phyloP scores from a whole-genome alignment of 53 echinoderm and acorn worm species.

The Mesocentrotus franciscanus region DNA sequence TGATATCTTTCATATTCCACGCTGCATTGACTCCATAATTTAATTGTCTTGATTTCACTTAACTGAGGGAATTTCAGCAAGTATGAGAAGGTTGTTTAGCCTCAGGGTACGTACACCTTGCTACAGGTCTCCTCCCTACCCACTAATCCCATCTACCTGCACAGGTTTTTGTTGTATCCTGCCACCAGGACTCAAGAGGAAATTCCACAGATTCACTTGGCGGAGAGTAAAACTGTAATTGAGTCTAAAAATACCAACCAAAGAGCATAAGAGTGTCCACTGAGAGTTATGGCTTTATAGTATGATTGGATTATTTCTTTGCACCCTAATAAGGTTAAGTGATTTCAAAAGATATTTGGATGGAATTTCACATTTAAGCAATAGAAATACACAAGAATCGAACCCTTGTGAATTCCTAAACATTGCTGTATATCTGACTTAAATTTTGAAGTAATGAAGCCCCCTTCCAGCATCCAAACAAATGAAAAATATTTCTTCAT shows the following conservation, averaged over 20 bases:
- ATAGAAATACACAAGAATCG: background rate
- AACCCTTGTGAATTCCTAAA: background rate
- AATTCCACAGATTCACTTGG: background rate
- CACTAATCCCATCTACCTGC: conserved; percentile 41
- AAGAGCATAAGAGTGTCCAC: background rate
- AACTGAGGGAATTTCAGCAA: background rate
- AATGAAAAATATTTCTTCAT: no score
- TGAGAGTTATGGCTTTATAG: background rate
- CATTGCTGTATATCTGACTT: background rate
- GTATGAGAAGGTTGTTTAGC: conserved; percentile 4
- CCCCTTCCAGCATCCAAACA: background rate
- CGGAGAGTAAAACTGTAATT: background rate
- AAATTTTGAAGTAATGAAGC: background rate
- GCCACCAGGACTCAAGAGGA: background rate
- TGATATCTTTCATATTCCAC: conserved; percentile 29
- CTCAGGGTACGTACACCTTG: conserved; percentile 14
- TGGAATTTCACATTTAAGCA: background rate
- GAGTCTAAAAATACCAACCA: background rate
- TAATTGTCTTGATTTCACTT: conserved; percentile 59
- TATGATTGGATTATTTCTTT: conserved; percentile 19
- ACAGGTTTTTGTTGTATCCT: background rate
- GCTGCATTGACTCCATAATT: conserved; percentile 34
- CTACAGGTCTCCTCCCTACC: no score
- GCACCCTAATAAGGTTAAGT: background rate
- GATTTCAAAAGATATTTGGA: conserved; percentile 30